Conservation (phyloP, 2,888 invertebrate species). For the Teinopalpus imperialis region DNA sequence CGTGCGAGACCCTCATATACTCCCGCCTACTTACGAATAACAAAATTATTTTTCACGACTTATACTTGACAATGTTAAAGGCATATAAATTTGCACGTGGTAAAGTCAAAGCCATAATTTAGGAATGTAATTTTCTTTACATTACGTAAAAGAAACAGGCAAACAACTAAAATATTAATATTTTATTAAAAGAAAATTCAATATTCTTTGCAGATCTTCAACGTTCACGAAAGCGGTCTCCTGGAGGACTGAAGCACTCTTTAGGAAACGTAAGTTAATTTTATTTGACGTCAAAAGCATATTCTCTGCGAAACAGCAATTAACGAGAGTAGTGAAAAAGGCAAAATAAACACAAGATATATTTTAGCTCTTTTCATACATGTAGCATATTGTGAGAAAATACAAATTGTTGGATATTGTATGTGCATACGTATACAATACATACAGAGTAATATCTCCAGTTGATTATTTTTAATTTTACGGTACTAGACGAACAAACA, state of each 20-base stretch:
- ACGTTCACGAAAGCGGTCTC: slow-evolving; percentile 32
- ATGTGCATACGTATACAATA: too few relatives aligned
- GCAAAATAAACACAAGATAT: slow-evolving; percentile 7
- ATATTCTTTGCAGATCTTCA: slow-evolving; percentile 41
- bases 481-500: too few relatives aligned
- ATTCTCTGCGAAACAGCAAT: slow-evolving; percentile 16
- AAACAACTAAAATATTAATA: slow-evolving; percentile 15
- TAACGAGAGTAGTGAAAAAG: slow-evolving; percentile 9
- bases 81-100: slow-evolving; percentile 11
- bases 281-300: slow-evolving; percentile 29
- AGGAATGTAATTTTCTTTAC: slow-evolving; percentile 22
- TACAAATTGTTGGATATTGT: too few relatives aligned
- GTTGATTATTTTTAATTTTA: too few relatives aligned
- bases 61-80: slow-evolving; percentile 16
- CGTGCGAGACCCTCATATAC: slow-evolving; percentile 12
- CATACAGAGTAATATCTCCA: too few relatives aligned
- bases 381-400: too few relatives aligned
- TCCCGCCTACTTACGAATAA: slow-evolving; percentile 31
- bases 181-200: slow-evolving; percentile 21
- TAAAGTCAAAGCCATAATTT: slow-evolving; percentile 9
- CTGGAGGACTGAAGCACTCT: slow-evolving; percentile 33
- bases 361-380: slow-evolving; percentile 2
- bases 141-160: slow-evolving; percentile 8
- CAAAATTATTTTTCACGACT: slow-evolving; percentile 45
- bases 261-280: slow-evolving; percentile 42